These are phyloP conservation scores for Panthera uncia DNA, from an alignment of 2,113 vertebrate species.

Conservation along the genomic window DNA sequence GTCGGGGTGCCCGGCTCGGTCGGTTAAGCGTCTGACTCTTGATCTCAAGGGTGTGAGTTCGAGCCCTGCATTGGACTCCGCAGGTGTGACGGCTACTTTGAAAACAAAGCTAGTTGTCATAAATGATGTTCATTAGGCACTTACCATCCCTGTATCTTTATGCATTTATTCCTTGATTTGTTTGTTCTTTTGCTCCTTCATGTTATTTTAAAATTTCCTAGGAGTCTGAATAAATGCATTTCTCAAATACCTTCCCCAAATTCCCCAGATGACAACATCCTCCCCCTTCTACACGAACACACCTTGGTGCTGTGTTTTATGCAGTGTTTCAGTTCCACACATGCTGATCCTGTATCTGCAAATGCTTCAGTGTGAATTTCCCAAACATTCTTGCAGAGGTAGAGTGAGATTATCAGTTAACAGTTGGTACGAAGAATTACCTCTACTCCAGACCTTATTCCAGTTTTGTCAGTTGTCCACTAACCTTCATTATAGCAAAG, in stretches of 20 bases:
- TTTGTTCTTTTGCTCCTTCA: not conserved
- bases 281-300: not conserved
- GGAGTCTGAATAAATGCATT: not conserved
- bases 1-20: no score
- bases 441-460: not conserved
- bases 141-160: not conserved
- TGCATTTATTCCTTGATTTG: not conserved
- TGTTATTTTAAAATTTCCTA: not conserved
- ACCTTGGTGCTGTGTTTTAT: not conserved
- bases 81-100: no score
- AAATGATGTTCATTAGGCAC: not conserved
- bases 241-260: not conserved
- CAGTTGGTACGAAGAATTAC: not conserved
- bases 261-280: not conserved
- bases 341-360: not conserved
- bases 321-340: not conserved
- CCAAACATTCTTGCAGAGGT: not conserved
- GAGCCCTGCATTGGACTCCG: no score
- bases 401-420: not conserved
- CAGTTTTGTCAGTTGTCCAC: fast-evolving
- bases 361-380: not conserved
- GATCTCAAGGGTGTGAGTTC: no score
- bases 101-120: not conserved
- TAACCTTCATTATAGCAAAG: not conserved
- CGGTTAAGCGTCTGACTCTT: no score